phyloP scores from a whole-genome alignment of 2,888 invertebrate genomes.

The Mystacides longicornis region DNA sequence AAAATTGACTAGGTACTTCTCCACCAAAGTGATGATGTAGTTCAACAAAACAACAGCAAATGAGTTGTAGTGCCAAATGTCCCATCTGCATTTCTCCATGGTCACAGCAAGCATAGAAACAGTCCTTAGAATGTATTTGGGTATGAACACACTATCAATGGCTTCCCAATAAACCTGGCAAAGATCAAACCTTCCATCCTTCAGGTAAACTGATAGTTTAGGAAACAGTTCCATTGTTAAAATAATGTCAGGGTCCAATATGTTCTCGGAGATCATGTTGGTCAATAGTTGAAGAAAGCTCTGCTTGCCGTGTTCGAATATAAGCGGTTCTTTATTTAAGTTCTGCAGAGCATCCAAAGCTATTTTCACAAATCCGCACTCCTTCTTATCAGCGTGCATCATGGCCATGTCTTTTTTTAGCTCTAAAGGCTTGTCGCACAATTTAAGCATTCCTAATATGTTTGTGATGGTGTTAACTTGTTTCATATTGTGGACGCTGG shows the following conservation, averaged over 20 bases:
- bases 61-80: background rate
- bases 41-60: background rate
- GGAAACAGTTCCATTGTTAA: background rate
- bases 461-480: conserved; percentile 8
- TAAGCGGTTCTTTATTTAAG: background rate
- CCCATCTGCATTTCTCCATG: background rate
- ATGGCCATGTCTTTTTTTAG: background rate
- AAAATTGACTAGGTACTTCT: background rate
- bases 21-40: background rate
- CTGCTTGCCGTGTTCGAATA: background rate
- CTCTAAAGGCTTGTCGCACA: background rate
- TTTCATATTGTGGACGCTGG: conserved; percentile 8
- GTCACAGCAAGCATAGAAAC: background rate
- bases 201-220: background rate
- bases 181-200: background rate
- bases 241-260: background rate
- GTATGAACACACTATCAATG: background rate
- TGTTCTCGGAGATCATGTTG: background rate
- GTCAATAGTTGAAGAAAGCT: background rate
- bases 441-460: conserved; percentile 9
- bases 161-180: background rate
- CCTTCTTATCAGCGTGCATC: background rate
- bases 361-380: background rate
- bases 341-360: background rate
- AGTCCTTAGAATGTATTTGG: background rate